phyloP scores from a whole-genome alignment of 2,797 vertebrate genomes.

The Podarcis siculus region DNA sequence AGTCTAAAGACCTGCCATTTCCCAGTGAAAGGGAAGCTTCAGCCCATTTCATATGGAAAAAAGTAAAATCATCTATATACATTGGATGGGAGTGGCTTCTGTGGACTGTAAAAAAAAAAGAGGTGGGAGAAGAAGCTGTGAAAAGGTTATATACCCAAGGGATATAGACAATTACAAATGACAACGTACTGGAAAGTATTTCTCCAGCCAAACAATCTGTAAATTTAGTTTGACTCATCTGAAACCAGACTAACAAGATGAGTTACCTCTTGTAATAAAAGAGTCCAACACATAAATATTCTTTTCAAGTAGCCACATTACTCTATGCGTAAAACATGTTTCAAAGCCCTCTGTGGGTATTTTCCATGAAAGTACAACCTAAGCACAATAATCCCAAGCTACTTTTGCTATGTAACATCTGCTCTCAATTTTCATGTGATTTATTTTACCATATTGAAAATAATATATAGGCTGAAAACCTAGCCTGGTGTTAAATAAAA shows the following conservation, averaged over 20 bases:
- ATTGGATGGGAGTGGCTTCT: not conserved
- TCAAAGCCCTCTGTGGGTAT: conserved; percentile 46
- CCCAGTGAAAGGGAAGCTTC: not conserved
- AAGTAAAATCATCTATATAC: not conserved
- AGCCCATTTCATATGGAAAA: not conserved
- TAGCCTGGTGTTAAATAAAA: conserved; percentile 36
- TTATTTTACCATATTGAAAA: conserved; percentile 47
- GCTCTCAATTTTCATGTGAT: conserved; percentile 59
- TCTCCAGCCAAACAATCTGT: conserved; percentile 36
- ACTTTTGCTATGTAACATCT: conserved; percentile 56
- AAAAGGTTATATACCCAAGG: conserved; percentile 7
- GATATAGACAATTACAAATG: conserved; percentile 42
- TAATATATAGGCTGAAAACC: conserved; percentile 22
- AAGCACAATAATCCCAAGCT: conserved; percentile 48
- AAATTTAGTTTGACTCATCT: conserved; percentile 59
- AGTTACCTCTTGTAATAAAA: conserved; percentile 59
- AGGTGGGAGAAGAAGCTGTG: not conserved
- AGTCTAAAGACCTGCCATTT: not conserved
- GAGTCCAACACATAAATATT: conserved; percentile 51
- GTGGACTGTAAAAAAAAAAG: not conserved
- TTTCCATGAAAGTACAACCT: conserved; percentile 56
- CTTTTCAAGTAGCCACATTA: conserved; percentile 64
- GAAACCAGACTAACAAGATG: conserved; percentile 52
- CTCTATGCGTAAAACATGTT: conserved; percentile 56
- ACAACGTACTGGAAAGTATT: conserved; percentile 36